phyloP scores from a whole-genome alignment of 2,797 vertebrate species.

The Valencia hispanica region DNA sequence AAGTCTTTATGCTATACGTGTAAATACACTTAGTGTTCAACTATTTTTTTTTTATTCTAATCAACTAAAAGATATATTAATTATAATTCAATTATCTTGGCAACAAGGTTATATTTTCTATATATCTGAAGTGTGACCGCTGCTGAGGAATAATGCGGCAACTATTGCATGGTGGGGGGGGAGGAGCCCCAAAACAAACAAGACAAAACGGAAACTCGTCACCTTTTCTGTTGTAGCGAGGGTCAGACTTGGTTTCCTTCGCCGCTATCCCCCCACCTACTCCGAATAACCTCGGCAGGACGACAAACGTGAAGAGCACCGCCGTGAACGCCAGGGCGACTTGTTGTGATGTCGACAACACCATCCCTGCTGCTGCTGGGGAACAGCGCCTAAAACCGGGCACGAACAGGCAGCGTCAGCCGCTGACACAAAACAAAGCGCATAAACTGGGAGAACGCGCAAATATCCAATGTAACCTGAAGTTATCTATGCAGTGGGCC shows the following conservation, averaged over 20 bases:
- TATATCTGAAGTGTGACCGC: no score
- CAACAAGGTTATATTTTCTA: neutral
- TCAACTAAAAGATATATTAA: neutral
- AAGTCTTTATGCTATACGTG: neutral
- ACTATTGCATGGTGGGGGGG: no score
- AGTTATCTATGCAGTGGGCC: no score
- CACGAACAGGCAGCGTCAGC: neutral
- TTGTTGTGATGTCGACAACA: constrained; percentile 80
- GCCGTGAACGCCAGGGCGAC: constrained; percentile 80
- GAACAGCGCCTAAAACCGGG: neutral
- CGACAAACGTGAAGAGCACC: constrained; percentile 82
- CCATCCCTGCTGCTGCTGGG: constrained; percentile 68
- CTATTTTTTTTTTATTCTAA: no score
- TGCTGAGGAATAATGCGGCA: neutral
- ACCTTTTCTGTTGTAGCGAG: constrained; percentile 77
- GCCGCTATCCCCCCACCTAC: constrained; percentile 61
- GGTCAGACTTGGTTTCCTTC: constrained; percentile 65
- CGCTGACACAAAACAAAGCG: fast-evolving
- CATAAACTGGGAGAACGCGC: no score
- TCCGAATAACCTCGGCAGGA: constrained; percentile 84
- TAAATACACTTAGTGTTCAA: neutral
- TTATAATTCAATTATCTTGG: neutral
- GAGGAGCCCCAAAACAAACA: neutral
- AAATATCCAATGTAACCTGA: no score
- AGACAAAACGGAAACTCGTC: neutral